phyloP scores from a whole-genome alignment of 2,113 vertebrate genomes.

The Tenebrosternarchus preto region DNA sequence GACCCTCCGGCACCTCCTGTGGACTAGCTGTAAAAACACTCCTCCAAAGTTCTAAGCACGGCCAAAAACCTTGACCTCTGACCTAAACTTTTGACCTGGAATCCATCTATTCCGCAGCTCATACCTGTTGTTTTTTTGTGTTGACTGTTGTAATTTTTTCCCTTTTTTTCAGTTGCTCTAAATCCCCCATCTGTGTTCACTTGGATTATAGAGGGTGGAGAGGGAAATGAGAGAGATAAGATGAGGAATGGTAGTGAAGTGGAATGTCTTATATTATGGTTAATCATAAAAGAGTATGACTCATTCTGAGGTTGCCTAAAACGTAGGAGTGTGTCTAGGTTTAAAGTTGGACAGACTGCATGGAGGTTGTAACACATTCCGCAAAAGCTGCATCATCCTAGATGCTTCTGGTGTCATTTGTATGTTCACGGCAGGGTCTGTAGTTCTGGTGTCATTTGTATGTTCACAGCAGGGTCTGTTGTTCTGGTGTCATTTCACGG shows the following conservation, averaged over 20 bases:
- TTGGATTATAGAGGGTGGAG: not conserved
- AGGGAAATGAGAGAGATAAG: not conserved
- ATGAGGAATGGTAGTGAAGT: not conserved
- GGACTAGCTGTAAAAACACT: conserved; percentile 76
- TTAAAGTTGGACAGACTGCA: not conserved
- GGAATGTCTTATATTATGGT: not conserved
- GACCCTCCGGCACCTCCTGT: conserved; percentile 91
- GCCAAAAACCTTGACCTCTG: conserved; percentile 60
- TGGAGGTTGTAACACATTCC: conserved; percentile 27
- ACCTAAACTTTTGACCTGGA: conserved; percentile 13
- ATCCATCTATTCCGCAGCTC: conserved; percentile 73
- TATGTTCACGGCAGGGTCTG: conserved; percentile 1
- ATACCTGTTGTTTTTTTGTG: conserved; percentile 63
- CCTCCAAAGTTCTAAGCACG: conserved; percentile 57
- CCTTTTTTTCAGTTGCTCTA: conserved; percentile 57
- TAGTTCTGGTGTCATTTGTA: not conserved
- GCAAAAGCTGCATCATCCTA: not conserved
- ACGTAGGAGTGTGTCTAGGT: not conserved
- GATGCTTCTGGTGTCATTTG: conserved; percentile 2
- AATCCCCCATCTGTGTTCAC: conserved; percentile 45
- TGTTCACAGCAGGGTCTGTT: not conserved
- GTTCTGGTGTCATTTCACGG: too few species aligned
- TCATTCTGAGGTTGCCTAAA: not conserved
- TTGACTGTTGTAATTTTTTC: conserved; percentile 8
- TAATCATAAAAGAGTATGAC: not conserved